Base-by-base conservation (phyloP, 2,888 invertebrate species). In the Macaria liturata region DNA sequence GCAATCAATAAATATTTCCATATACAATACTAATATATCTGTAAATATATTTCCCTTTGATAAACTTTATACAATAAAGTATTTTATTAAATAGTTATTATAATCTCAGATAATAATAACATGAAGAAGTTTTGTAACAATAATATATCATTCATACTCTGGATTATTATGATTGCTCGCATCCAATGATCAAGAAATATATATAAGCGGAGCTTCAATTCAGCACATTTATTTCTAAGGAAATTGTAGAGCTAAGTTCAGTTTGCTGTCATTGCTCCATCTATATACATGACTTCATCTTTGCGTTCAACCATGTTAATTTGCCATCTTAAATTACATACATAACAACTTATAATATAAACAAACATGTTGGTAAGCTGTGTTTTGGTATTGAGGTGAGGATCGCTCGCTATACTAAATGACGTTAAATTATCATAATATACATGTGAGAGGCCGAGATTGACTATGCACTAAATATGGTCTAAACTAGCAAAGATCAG, bases 301-400 rank as follows among this genome's bases (percentile, higher is more conserved):
- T 1, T 2, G 20, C 20, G 20, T 20, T 20, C 74, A 84, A 86
- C 75, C 75, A 74, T 62, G 79, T 82, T 81, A 81, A 80, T 84
- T 83, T 76, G 76, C 83, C 89, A 89, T 76, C 83, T 85, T 90
- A 89, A 67, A 81, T 74, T 79, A 86, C 80, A 84, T 74, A 79
- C 80, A 68, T 75, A 79, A 79, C 90, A 90, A 91, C 88, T 90
- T 89, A 91, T 80, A 83, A 83, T 80, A 55, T 77, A 84, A 83
- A 87, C 37, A 83, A 85, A 83, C 89, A 88, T 64, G 66, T 64
- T 91, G 91, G 91, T 91, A 91, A 91, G 89, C 88, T 88, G 91
- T 91, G 86, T 88, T 91, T 91, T 91, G 91, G 91, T 91, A 91
- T 91, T 84, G 84, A 88, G 85, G 88, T 91, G 91, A 91, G 89